phyloP scores from a whole-genome alignment of 2,113 vertebrate genomes.

The Ammospiza nelsoni region DNA sequence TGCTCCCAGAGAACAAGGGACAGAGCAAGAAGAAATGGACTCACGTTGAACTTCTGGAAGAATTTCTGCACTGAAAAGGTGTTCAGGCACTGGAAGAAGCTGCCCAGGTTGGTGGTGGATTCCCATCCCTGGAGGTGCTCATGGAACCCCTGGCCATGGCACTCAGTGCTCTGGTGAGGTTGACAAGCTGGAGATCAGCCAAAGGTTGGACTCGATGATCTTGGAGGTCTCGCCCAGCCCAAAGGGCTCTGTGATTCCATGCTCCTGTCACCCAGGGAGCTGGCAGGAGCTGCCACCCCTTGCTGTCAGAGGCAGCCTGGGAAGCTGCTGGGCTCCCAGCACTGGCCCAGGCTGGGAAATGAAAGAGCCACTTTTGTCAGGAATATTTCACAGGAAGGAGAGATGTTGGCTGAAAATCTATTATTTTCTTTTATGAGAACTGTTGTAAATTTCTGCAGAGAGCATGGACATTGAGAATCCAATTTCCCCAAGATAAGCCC shows the following conservation, averaged over 20 bases:
- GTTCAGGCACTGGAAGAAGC: not conserved
- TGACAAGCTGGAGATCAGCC: not conserved
- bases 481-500: slow-evolving; percentile 34
- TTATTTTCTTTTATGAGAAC: slow-evolving; percentile 1
- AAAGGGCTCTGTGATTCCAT: not conserved
- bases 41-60: not conserved
- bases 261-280: not conserved
- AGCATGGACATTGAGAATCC: not conserved
- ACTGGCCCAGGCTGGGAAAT: not conserved
- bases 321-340: not conserved
- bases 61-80: not conserved
- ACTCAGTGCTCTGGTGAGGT: not conserved
- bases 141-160: no score
- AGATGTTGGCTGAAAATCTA: not conserved
- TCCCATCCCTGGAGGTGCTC: not conserved
- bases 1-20: not conserved
- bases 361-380: not conserved
- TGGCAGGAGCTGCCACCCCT: accelerated
- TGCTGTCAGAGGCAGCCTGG: not conserved
- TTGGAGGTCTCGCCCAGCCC: not conserved
- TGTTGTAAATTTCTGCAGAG: slow-evolving; percentile 13
- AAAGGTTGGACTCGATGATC: accelerated
- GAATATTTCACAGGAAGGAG: not conserved
- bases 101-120: not conserved
- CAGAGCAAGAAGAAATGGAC: not conserved